Base-by-base conservation (phyloP, 2,888 invertebrate species). In the Smittia sp. region DNA sequence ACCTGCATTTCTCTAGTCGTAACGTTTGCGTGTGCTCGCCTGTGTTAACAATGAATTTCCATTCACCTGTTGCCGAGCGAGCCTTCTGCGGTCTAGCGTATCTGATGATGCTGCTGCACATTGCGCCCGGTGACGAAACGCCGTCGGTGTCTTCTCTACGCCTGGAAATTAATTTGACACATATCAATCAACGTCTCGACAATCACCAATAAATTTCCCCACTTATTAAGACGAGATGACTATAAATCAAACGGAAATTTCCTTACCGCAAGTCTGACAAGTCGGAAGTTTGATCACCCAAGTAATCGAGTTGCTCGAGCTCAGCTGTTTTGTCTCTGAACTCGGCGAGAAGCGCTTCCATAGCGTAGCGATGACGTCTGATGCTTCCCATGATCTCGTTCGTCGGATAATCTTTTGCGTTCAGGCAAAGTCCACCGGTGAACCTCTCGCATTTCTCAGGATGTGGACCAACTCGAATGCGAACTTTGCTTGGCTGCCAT, bases 21-120 rank as follows among this genome's bases (percentile, higher is more conserved):
- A 93, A 79, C 0, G 93, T 93, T 82, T 93, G 93, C 6, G 92
- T 91, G 78, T 93, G 92, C 75, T 92, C 91, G 0, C 90, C 92
- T 0, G 92, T 91, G 78, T 93, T 93, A 63, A 93, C 92, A 76
- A 93, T 91, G 79, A 89, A 93, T 79, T 93, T 93, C 93, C 93
- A 93, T 76, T 89, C 87, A 0, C 93, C 93, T 1, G 89, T 89
- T 0, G 91, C 90, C 0, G 92, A 91, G 69, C 91, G 85, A 0
- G 92, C 93, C 75, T 92, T 85, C 79, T 92, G 92, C 0, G 93
- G 93, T 11, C 91, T 84, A 0, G 91, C 92, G 78, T 92, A 92
- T 77, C 90, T 89, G 46, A 93, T 89, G 1, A 89, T 87, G 70
- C 91, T 91, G 0, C 90, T 89, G 77, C 93, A 93, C 83, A 93